Base-by-base conservation (phyloP, 1,140 invertebrate species). In the Phthorimaea operculella region DNA sequence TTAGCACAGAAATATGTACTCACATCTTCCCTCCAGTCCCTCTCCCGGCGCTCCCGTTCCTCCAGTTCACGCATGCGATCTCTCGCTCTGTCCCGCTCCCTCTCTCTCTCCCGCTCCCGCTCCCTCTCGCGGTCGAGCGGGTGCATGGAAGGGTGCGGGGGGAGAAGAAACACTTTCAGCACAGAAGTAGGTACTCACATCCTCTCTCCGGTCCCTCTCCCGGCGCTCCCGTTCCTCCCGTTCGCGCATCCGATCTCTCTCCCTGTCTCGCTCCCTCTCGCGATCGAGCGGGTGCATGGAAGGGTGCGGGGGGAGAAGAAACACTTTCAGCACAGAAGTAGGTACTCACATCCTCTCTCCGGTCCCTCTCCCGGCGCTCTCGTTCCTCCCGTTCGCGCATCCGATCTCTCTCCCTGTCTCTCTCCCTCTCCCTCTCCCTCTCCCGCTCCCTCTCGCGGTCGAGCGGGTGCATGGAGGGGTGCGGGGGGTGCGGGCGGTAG, bases 21-120 rank as follows among this genome's bases (percentile, higher is more conserved):
- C 12, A 78, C 73, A 18, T 80, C 79, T 2, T 82, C 75, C n/a
- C 76, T 62, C 6, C 76, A 64, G 11, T 78, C 68, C 11, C 70
- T 64, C 3, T 82, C 75, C 4, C 79, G 63, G 14, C 72, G 59
- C 3, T 82, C 79, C 10, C 78, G 60, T 0, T 79, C 76, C 15
- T 76, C 73, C 1, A 78, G 59, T 28, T 79, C 74, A 16, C 73
- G 62, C 44, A 62, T 58, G 18, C 72, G 55, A n/a, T 74, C 71
- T 9, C 70, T 51, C 6, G 73, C 74, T 2, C 72, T 55, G 39
- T 74, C 76, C 2, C 72, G 56, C 4, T 72, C 70, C 2, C 72
- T 58, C 4, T 72, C 70, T 0, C 72, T 60, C 10, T 74, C 66
- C 12, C 60, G 42, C n/a, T 60, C 78, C 69, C 72, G 62, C 11